Base-by-base conservation (phyloP, 2,113 vertebrate species). In the Bambusicola thoracicus region DNA sequence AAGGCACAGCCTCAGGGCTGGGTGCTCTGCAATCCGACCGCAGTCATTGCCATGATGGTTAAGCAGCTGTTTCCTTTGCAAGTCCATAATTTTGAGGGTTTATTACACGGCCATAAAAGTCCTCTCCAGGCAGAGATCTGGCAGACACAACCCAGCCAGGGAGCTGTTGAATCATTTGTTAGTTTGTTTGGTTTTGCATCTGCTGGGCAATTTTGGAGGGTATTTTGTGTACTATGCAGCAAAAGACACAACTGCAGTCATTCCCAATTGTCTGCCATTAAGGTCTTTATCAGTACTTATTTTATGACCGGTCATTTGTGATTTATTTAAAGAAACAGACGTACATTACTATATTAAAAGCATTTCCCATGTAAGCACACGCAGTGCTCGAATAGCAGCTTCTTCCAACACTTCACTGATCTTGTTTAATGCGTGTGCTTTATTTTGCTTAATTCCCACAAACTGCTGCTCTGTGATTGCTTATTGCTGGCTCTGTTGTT, bases 181-280 rank as follows among this genome's bases (percentile, higher is more conserved):
- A 66, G 85, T 95, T 96, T 96, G 91, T 92, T 95, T 93, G 55
- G 93, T 97, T 97, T 94, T 93, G 73, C 86, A 87, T 93, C 95
- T 97, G 92, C 83, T 92, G 74, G 80, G 87, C 80, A 87, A 78
- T 94, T 96, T 86, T 90, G 6, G 88, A 10, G 22, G 15, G 43
- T 86, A 48, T 96, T 96, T 17, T 21, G 67, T 90, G 43, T 65
- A 38, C 25, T 41, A 84, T 51, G 75, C 87, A 69, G 92, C 82
- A 87, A 85, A 88, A 91, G 68, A 62, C 40, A 8, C 13, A 58
- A 81, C 51, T 89, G 27, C 48, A 86, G 15, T 77, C 0, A 13
- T 89, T 94, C 89, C 68, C 56, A 78, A 62, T 68, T 49, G 66
- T 74, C 78, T 80, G 12, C 49, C 21, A 24, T 44, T 25, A 30